These are phyloP conservation scores for Phasia obesa DNA, from an alignment of 2,888 invertebrate genomes.

Conservation along the genomic window DNA sequence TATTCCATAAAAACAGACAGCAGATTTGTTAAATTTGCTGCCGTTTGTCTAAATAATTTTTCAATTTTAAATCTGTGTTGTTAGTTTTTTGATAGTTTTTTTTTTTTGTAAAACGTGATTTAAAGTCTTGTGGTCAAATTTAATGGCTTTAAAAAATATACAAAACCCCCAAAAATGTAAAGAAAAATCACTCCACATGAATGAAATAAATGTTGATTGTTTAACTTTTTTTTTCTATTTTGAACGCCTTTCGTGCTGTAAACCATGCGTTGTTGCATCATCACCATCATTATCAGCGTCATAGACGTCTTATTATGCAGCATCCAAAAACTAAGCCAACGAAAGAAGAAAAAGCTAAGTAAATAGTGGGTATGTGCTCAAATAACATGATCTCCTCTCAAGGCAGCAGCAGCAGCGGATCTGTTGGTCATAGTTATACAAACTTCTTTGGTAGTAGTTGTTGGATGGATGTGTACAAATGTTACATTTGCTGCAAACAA, in stretches of 20 bases:
- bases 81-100: background rate
- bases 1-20: constrained; percentile 25
- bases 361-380: constrained; percentile 45
- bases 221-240: constrained; percentile 37
- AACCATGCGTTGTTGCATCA: constrained; percentile 70
- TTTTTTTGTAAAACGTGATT: constrained; percentile 61
- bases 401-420: constrained; percentile 12
- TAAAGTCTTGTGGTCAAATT: constrained; percentile 67
- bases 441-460: constrained; percentile 40
- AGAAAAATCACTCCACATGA: constrained; percentile 50
- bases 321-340: constrained; percentile 22
- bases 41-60: constrained; percentile 69
- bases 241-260: constrained; percentile 65
- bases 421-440: constrained; percentile 27
- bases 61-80: constrained; percentile 57
- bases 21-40: constrained; percentile 54
- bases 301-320: constrained; percentile 35
- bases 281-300: constrained; percentile 39
- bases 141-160: constrained; percentile 40
- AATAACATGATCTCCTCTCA: constrained; percentile 56
- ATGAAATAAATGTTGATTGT: constrained; percentile 63
- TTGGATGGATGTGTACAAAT: constrained; percentile 42
- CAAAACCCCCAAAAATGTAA: background rate
- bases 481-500: constrained; percentile 9
- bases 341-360: background rate